phyloP scores from a whole-genome alignment of 2,888 invertebrate species.

The Cancer borealis region DNA sequence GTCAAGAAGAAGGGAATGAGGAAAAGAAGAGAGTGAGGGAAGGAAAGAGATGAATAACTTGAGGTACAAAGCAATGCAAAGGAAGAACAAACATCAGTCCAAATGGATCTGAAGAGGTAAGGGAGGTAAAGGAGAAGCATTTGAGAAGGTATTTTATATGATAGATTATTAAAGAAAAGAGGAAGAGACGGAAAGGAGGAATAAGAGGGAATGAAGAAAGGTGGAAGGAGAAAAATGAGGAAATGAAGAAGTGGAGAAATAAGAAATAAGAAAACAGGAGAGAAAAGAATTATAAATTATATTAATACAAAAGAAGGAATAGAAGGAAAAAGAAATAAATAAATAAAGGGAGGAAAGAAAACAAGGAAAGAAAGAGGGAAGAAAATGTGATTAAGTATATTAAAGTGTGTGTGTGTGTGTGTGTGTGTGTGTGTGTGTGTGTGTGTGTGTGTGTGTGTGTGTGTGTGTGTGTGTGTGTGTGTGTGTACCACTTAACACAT shows the following conservation, averaged over 20 bases:
- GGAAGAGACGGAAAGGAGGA: background rate
- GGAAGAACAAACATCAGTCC: background rate
- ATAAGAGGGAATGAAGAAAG: background rate
- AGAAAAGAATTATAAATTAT: no score
- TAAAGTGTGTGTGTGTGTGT: conserved; percentile 12
- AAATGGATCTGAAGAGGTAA: background rate
- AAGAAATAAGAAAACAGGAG: background rate
- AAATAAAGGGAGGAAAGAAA: no score
- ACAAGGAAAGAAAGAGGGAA: no score
- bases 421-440: conserved; percentile 32
- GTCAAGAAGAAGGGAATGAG: background rate
- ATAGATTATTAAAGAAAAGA: background rate
- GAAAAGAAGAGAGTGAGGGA: background rate
- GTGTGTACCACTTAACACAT: conserved; percentile 3
- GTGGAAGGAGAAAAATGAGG: background rate
- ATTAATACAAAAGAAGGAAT: no score
- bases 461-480: conserved; percentile 37
- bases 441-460: conserved; percentile 34
- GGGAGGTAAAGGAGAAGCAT: background rate
- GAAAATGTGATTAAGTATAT: no score
- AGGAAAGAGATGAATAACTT: background rate
- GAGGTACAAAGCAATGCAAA: background rate
- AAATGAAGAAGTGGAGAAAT: background rate
- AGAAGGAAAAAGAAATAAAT: no score
- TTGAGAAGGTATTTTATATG: background rate